These are phyloP conservation scores for Tenthredo mesomela DNA, from an alignment of 2,888 invertebrate genomes.

Conservation along the genomic window DNA sequence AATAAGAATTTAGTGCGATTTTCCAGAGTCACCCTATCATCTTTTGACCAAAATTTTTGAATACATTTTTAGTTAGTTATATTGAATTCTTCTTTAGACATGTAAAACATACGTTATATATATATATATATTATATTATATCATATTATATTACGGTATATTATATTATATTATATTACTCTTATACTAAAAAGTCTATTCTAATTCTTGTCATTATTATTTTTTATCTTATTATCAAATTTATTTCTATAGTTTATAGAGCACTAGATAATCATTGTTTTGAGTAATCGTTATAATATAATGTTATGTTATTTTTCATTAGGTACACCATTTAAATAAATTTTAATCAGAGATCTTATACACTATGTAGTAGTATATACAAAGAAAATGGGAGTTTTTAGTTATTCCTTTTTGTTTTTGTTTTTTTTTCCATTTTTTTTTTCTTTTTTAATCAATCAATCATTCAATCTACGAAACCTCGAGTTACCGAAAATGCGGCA, in stretches of 20 bases:
- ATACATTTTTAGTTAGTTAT: neutral
- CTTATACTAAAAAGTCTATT: neutral
- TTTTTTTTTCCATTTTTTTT: neutral
- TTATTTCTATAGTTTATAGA: slow-evolving; percentile 10
- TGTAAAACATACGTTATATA: neutral
- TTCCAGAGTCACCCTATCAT: slow-evolving; percentile 42
- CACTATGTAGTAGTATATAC: neutral
- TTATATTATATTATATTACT: slow-evolving; percentile 6
- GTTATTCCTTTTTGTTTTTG: neutral
- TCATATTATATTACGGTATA: neutral
- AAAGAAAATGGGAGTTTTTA: slow-evolving; percentile 19
- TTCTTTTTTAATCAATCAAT: neutral
- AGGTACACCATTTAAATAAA: slow-evolving; percentile 30
- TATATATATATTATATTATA: neutral
- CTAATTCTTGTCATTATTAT: neutral
- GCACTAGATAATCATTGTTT: slow-evolving; percentile 5
- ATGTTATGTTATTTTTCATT: slow-evolving; percentile 23
- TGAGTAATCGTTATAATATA: neutral
- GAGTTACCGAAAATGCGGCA: neutral
- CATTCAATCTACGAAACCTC: neutral
- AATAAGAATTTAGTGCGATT: slow-evolving; percentile 41
- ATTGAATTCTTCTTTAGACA: neutral
- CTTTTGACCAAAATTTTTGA: neutral
- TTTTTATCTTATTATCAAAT: neutral
- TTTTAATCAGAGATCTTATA: slow-evolving; percentile 12